A percentile compares a stretch with the other conserved stretches of the same genome.
Evolutionary conservation across 2,113 vertebrate species (phyloP).

Genomic region (Brachypteracias leptosomus): DNA sequence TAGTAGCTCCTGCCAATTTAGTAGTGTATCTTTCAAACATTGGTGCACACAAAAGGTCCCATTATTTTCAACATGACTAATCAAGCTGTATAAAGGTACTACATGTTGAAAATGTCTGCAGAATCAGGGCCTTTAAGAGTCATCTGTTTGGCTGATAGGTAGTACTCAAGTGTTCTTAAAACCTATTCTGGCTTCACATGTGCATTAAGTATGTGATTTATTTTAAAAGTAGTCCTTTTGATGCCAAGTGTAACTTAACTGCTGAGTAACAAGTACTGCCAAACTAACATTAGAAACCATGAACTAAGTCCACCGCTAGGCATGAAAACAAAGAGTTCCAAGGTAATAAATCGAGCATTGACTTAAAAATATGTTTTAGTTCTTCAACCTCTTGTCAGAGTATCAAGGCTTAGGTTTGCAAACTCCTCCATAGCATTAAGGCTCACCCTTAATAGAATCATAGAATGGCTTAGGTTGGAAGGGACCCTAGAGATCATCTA

Average conservation of each 20-base stretch:
- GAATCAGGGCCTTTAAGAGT: background rate
- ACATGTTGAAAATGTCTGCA: background rate
- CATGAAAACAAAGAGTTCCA: background rate
- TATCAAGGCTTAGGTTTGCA: background rate
- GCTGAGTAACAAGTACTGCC: background rate
- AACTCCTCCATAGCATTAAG: background rate
- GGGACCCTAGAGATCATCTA: too few relatives aligned
- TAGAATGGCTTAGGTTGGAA: too few relatives aligned
- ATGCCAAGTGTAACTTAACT: background rate
- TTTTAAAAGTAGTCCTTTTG: background rate
- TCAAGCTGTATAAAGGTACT: background rate
- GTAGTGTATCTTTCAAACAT: background rate
- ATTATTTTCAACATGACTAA: background rate
- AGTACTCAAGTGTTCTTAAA: background rate
- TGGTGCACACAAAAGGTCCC: background rate
- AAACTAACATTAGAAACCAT: background rate
- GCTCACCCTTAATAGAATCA: background rate
- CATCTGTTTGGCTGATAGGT: background rate
- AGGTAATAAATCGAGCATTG: background rate
- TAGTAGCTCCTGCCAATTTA: background rate
- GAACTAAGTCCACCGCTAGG: background rate
- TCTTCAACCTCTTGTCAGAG: background rate
- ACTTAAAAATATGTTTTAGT: background rate
- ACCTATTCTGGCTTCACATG: background rate
- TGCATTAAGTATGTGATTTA: background rate